Conservation (phyloP, 2,888 invertebrate species). For the Nephrotoma appendiculata region DNA sequence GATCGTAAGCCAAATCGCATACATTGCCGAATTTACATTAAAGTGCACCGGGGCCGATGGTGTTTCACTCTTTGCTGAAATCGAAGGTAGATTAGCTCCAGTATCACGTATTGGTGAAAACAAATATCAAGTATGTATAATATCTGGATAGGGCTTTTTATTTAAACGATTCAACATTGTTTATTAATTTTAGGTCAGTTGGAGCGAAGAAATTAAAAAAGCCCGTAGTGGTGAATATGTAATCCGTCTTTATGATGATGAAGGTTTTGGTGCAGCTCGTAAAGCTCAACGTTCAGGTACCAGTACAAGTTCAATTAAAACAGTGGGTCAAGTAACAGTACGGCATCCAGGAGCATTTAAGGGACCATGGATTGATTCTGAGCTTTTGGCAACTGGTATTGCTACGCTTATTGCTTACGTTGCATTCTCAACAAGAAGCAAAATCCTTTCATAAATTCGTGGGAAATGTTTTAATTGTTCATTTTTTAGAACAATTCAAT, state of each 20-base stretch:
- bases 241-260: constrained; percentile 79
- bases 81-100: constrained; percentile 71
- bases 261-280: constrained; percentile 73
- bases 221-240: constrained; percentile 68
- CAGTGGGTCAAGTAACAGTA: constrained; percentile 50
- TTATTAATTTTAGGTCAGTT: constrained; percentile 58
- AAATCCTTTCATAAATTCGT: constrained; percentile 49
- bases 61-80: constrained; percentile 75
- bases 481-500: neutral
- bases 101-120: constrained; percentile 64
- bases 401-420: constrained; percentile 71
- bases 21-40: constrained; percentile 78
- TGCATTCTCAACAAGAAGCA: constrained; percentile 71
- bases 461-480: neutral
- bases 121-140: constrained; percentile 63
- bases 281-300: constrained; percentile 66
- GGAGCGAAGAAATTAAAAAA: constrained; percentile 77
- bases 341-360: constrained; percentile 70
- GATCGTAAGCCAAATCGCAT: constrained; percentile 77
- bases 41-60: constrained; percentile 58
- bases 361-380: constrained; percentile 87
- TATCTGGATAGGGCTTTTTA: neutral
- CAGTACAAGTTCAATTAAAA: constrained; percentile 44
- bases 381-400: constrained; percentile 68
- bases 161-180: neutral